Base-by-base conservation (phyloP, 2,113 vertebrate genomes). In the Gallinago undulata region DNA sequence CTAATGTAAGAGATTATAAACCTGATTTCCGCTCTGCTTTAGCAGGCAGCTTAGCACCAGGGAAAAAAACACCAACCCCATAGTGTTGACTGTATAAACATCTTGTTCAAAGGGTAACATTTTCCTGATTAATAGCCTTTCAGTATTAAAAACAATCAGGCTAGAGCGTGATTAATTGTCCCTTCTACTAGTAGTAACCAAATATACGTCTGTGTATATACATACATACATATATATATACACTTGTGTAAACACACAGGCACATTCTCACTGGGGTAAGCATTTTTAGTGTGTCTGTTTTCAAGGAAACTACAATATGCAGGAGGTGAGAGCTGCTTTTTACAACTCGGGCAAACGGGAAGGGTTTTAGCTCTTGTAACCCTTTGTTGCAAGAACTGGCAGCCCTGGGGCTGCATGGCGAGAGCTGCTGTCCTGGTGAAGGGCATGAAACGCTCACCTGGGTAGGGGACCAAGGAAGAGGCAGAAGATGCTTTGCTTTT, bases 111-210 rank as follows among this genome's bases (percentile, higher is more conserved):
- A 89, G 45, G 33, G 62, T 53, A 95, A 82, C 45, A 37, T 87
- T 95, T 91, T 82, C 55, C 86, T 95, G 94, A 93, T 96, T 89
- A 96, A 96, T 92, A 91, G 90, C 57, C 50, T 87, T 94, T 91
- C 77, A 74, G 77, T 69, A 92, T 87, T 80, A 90, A 96, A 95
- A 96, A 57, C 81, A 90, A 62, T 93, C 84, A 80, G 57, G 73
- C 53, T 60, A 64, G 48, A 89, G 31, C 0, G 0, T 95, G 89
- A 84, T 90, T 96, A 94, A 96, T 95, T 89, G 66, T 85, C 41
- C 53, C 48, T 94, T 94, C 69, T 89, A 72, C 79, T 67, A 88
- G 66, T 68, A 63, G 73, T 79, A 93, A 84, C 69, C 79, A 78
- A 83, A 78, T 60, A 45, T 19, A 56, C 28, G 24, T 76, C 25